Evolutionary conservation across 2,888 invertebrate genomes (phyloP), one percentile per base, ranked within the genome.

Genomic region (Lacanobia oleracea): DNA sequence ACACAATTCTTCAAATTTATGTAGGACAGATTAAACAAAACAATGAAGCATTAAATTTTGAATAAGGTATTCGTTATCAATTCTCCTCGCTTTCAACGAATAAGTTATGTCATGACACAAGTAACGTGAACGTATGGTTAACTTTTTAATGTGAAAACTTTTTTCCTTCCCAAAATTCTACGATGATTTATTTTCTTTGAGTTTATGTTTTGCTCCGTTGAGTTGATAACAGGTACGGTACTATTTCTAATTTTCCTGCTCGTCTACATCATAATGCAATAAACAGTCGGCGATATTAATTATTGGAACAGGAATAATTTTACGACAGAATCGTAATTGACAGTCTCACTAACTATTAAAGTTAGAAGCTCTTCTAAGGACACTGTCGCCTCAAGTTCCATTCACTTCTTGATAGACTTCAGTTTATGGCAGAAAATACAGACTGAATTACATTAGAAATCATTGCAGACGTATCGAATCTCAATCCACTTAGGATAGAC

Each of bases 111-210:
- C 72, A 71, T 69, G 69, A 74, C 65, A 84, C 56, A 78, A 71
- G 83, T 67, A 83, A 67, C 48, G 48, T 81, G 64, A 72, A 70
- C 70, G 68, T 81, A 69, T 81, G 75, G 68, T 78, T 78, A 81
- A 84, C 75, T 78, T 84, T 81, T 75, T 74, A 84, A 83, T 81
- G 75, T 73, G 54, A 71, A 78, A 77, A 79, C 59, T 81, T 77
- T 79, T 75, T 81, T 67, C 62, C 59, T 72, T 65, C 27, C 50
- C 61, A 56, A 67, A 65, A 54, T 78, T 67, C 51, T 54, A 66
- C 43, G 79, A 73, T 69, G 65, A 72, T 72, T 69, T 78, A 74
- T 67, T 70, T 64, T 60, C 64, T 81, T 45, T 50, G 59, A 65
- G 33, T 75, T 70, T 51, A 66, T 59, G 53, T 71, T 56, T 70